These are phyloP conservation scores for Glaucomys volans DNA, from an alignment of 2,113 vertebrate species.

Conservation along the genomic window DNA sequence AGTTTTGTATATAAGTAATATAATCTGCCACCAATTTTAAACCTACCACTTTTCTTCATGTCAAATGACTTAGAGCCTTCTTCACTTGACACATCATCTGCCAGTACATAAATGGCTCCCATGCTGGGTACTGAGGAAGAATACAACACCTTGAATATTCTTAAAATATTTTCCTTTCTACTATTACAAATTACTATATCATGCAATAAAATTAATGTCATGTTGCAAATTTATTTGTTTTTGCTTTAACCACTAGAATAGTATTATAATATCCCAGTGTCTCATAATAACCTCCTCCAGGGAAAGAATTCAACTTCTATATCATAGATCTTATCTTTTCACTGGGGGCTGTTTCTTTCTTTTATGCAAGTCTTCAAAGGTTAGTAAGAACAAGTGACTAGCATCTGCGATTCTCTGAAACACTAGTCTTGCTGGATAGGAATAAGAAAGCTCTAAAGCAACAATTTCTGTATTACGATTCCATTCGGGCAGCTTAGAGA, in stretches of 20 bases:
- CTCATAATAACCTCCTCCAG: neutral
- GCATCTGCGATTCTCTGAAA: neutral
- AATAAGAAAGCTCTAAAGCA: neutral
- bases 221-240: neutral
- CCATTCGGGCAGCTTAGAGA: neutral
- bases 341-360: neutral
- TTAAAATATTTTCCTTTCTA: constrained; percentile 17
- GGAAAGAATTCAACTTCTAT: neutral
- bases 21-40: constrained; percentile 32
- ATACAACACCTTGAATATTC: constrained; percentile 42
- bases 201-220: constrained; percentile 22
- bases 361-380: neutral
- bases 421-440: neutral
- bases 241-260: neutral
- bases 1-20: constrained; percentile 25
- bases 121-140: neutral
- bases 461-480: neutral
- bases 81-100: constrained; percentile 21
- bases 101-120: neutral
- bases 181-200: neutral
- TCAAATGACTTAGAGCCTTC: constrained; percentile 6
- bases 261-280: neutral
- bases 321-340: neutral
- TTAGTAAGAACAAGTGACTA: neutral
- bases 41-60: neutral